phyloP scores from a whole-genome alignment of 2,113 vertebrate species.

The Ia io region DNA sequence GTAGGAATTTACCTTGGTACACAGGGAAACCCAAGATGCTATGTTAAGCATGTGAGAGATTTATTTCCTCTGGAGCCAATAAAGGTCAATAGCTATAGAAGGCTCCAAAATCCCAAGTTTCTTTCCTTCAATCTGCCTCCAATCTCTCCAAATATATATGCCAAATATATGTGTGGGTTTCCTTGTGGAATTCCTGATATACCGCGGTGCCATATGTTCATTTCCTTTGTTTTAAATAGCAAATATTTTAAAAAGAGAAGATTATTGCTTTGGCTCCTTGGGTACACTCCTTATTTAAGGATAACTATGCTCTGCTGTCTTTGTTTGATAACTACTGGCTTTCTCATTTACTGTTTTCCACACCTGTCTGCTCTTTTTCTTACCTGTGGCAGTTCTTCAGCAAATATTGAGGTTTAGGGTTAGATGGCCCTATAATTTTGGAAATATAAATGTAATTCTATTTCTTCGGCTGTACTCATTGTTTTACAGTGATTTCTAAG shows the following conservation, averaged over 20 bases:
- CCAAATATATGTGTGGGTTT: not conserved
- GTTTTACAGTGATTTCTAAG: not conserved
- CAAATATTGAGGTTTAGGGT: not conserved
- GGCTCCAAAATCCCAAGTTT: not conserved
- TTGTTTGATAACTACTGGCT: not conserved
- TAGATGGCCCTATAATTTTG: not conserved
- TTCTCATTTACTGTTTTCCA: not conserved
- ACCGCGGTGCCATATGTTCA: not conserved
- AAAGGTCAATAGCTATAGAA: not conserved
- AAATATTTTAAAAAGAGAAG: not conserved
- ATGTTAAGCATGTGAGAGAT: not conserved
- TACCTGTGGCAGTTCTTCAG: not conserved
- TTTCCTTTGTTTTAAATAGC: slow-evolving; percentile 21
- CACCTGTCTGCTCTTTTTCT: not conserved
- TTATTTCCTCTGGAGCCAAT: not conserved
- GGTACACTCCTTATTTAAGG: not conserved
- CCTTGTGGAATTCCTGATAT: not conserved
- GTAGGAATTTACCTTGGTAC: not conserved
- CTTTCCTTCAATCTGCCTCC: not conserved
- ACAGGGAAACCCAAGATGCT: not conserved
- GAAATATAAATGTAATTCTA: not conserved
- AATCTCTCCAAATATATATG: not conserved
- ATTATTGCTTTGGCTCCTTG: not conserved
- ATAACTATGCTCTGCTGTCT: not conserved
- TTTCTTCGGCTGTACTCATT: not conserved